Evolutionary conservation across 2,888 invertebrate genomes (phyloP).

Genomic region (Oscheius sp.): DNA sequence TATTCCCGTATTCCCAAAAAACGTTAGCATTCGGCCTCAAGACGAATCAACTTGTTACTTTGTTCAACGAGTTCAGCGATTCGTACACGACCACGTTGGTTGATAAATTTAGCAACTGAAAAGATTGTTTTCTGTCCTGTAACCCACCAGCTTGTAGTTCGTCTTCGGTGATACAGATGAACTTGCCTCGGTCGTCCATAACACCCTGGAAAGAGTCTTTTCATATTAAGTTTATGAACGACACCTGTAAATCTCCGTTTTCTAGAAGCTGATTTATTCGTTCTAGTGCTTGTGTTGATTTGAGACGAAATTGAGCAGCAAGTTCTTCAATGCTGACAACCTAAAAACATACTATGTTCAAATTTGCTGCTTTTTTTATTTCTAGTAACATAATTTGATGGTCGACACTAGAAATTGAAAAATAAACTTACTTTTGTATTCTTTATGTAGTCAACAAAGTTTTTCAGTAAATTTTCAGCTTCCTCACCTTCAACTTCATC

Average conservation of each 20-base stretch:
- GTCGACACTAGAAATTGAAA: too few relatives aligned
- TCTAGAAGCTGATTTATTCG: constrained; percentile 85
- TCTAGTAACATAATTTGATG: too few relatives aligned
- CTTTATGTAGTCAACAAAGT: constrained; percentile 66
- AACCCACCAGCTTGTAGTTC: constrained; percentile 80
- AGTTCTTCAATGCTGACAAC: constrained; percentile 70
- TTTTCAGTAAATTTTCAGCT: constrained; percentile 60
- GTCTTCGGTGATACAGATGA: constrained; percentile 91
- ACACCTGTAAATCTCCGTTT: constrained; percentile 76
- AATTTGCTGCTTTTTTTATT: too few relatives aligned
- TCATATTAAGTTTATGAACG: constrained; percentile 40
- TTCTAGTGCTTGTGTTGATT: constrained; percentile 72
- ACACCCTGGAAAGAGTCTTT: constrained; percentile 88
- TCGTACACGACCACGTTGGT: constrained; percentile 89
- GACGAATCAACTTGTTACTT: constrained; percentile 88
- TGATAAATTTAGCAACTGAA: constrained; percentile 89
- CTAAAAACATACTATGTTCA: constrained; percentile 36
- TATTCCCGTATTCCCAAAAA: neutral
- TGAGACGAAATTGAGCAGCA: constrained; percentile 62
- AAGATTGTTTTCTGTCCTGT: neutral
- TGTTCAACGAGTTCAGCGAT: constrained; percentile 91
- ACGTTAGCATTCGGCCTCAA: constrained; percentile 71
- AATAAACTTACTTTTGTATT: constrained; percentile 55
- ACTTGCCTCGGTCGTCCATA: constrained; percentile 97
- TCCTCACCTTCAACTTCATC: constrained; percentile 65